Evolutionary conservation across 2,113 vertebrate genomes (phyloP).

Genomic region (Bettongia penicillata): DNA sequence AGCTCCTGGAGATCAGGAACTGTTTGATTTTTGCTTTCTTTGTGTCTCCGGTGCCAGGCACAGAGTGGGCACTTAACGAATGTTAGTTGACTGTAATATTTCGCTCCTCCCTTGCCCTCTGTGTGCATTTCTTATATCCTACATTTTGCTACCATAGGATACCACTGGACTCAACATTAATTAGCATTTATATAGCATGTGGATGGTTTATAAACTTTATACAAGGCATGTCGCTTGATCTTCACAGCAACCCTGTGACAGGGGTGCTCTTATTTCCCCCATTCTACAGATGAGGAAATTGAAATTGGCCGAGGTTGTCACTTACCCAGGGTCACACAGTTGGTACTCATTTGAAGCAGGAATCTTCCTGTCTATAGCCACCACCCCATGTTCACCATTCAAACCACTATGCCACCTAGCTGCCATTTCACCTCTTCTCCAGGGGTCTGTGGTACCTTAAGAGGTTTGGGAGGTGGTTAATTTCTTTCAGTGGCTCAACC

Average conservation of each 20-base stretch:
- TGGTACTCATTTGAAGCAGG: not conserved
- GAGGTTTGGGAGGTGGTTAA: not conserved
- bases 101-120: too few species aligned
- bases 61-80: too few species aligned
- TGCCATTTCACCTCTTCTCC: not conserved
- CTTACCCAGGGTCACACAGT: not conserved
- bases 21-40: too few species aligned
- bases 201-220: not conserved
- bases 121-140: too few species aligned
- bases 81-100: too few species aligned
- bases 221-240: not conserved
- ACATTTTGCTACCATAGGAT: too few species aligned
- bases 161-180: too few species aligned
- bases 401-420: not conserved
- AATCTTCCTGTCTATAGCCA: not conserved
- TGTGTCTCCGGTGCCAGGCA: too few species aligned
- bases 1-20: too few species aligned
- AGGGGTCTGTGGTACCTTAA: not conserved
- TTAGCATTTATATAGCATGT: not conserved
- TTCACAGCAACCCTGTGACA: not conserved
- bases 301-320: not conserved
- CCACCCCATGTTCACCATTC: not conserved
- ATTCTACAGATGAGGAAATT: not conserved
- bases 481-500: not conserved
- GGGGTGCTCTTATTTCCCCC: not conserved